Evolutionary conservation across 1,140 invertebrate species (phyloP), one percentile per base, ranked within the genome.

Genomic region (Stenopsyche tienmushanensis): DNA sequence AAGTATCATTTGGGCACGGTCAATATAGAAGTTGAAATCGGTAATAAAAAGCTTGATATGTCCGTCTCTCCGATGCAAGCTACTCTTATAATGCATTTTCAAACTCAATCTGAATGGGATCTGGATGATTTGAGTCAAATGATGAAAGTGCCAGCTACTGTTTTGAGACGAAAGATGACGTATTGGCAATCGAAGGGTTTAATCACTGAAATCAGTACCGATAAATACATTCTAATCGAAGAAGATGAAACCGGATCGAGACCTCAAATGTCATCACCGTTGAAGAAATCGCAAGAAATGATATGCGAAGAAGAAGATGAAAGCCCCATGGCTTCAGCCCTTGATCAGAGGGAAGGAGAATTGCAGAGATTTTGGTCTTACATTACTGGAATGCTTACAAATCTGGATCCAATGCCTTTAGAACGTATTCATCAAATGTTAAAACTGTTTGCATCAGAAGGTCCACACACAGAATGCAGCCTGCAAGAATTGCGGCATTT

Each of bases 331-430:
- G 91, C 94, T 5, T 94, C 93, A 17, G 90, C 93, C 8, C 90
- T 93, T 76, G 93, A 96, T 77, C 94, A 97, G 79, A 83, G 92
- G 62, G 93, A 96, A 77, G 92, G 94, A 71, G 94, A 97, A 74
- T 78, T 96, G n/a, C 92, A 95, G 83, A 91, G 94, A 8, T 95
- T 95, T 72, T 98, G 95, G 95, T 94, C 93, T 0, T 98, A 98
- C 72, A 96, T 97, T 73, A 90, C 96, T 34, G 95, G 94, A 7
- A 97, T 98, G 94, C 78, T 98, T 23, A 96, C 94, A 0, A 98
- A 98, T 82, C 81, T 98, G 58, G 94, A 97, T 71, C 93, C 91
- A 1, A 83, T 98, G 73, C 90, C 95, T 0, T 79, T 98, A 42
- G 95, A 98, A 70, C 81, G 96, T 54, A 98, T 98, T 72, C 94